These are phyloP conservation scores for Lonchura striata DNA, from an alignment of 2,113 vertebrate genomes.

Conservation along the genomic window DNA sequence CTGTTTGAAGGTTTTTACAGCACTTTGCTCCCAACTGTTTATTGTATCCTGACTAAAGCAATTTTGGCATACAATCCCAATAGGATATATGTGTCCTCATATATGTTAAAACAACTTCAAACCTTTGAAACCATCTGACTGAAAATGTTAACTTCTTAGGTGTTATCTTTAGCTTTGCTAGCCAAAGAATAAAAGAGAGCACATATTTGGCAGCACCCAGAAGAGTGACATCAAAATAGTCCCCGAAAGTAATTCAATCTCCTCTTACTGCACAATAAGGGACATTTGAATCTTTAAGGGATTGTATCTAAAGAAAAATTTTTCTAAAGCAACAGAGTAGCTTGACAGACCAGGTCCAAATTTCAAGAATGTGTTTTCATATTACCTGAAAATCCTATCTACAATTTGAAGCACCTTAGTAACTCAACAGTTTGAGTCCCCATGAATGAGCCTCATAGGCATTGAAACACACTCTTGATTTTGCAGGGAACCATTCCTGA, in stretches of 20 bases:
- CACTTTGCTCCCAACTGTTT: background rate
- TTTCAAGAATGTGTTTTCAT: background rate
- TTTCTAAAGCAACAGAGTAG: background rate
- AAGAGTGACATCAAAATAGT: background rate
- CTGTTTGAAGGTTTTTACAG: conserved; percentile 20
- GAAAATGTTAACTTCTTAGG: background rate
- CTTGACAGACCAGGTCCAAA: background rate
- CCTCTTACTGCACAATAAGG: background rate
- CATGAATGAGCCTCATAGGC: background rate
- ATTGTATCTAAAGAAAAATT: background rate
- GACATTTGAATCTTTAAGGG: background rate
- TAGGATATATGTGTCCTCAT: background rate
- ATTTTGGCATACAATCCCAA: background rate
- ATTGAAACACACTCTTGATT: background rate
- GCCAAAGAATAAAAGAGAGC: background rate
- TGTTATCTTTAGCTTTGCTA: background rate
- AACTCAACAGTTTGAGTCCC: background rate
- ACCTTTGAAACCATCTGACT: background rate
- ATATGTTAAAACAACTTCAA: background rate
- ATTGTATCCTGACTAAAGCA: background rate
- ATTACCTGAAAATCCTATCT: background rate
- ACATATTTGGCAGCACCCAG: background rate
- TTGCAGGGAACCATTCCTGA: background rate
- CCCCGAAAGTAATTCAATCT: background rate
- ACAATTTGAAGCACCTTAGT: background rate